A percentile compares a stretch with the other conserved stretches of the same genome.
Conservation (phyloP, 2,797 vertebrate genomes). For the Lepilemur septentrionalis region DNA sequence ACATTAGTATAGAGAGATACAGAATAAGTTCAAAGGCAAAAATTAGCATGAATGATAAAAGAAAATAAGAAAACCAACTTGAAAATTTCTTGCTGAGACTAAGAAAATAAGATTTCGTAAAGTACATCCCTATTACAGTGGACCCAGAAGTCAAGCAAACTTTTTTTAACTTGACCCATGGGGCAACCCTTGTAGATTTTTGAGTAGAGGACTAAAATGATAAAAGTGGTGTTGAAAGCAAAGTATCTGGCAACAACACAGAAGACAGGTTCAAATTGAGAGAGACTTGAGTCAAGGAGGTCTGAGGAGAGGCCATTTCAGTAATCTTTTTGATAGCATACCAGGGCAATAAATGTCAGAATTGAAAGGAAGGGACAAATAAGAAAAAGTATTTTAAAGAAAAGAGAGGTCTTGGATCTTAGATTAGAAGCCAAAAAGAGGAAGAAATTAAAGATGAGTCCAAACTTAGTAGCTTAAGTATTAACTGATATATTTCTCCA, state of each 20-base stretch:
- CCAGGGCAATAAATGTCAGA: background rate
- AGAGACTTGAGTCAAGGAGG: background rate
- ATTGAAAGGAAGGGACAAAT: conserved; percentile 16
- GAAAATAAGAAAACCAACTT: background rate
- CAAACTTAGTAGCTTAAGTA: background rate
- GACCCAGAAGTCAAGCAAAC: background rate
- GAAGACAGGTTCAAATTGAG: conserved; percentile 24
- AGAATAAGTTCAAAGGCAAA: background rate
- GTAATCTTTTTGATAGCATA: conserved; percentile 10
- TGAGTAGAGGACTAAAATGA: conserved; percentile 17
- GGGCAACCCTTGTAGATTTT: background rate
- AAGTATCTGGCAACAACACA: background rate
- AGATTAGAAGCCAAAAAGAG: background rate
- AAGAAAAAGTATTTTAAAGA: background rate
- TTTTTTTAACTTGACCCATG: conserved; percentile 33
- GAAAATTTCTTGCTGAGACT: background rate
- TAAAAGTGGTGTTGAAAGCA: conserved; percentile 8
- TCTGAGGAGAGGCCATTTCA: background rate
- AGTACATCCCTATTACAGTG: background rate
- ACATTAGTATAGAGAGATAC: background rate
- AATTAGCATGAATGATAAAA: background rate
- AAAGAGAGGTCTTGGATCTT: background rate
- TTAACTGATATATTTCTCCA: background rate
- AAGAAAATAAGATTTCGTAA: conserved; percentile 23
- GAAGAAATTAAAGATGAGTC: conserved; percentile 6